Base-by-base conservation (phyloP, 1,140 invertebrate species). In the Zaprionus capensis region DNA sequence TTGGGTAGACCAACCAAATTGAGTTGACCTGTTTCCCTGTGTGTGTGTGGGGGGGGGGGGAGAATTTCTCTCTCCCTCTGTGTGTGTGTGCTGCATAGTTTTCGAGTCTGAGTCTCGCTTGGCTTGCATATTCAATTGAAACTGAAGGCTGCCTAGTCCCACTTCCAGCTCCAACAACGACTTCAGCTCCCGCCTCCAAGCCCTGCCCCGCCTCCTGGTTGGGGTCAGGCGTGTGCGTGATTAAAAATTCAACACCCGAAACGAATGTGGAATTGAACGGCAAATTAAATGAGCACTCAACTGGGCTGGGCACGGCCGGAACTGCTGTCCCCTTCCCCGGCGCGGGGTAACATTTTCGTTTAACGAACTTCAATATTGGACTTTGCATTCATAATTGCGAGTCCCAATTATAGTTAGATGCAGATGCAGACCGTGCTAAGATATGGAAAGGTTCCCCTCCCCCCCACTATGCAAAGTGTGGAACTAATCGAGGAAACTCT, bases 241-340 rank as follows among this genome's bases (percentile, higher is more conserved):
- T 90, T 90, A 90, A 90, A 90, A 90, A 90, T 90, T 90, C 85
- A 90, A 90, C 80, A 85, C 81, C 81, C 85, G 73, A 90, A 90
- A 90, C 85, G 85, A 90, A 85, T 90, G 72, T 76, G 70, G 85
- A 90, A 90, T 90, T 90, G 85, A 90, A 90, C 81, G 76, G 72
- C 70, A 84, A 88, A 88, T 84, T 88, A 81, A 88, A 83, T 77
- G 78, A 84, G 78, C 61, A 69, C 46, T 69, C 66, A 74, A 74
- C 56, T 57, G 73, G 62, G 41, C 24, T 53, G 65, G 36, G 66
- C 26, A 17, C 4, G n/a, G 28, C 6, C 15, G 28, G 11, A 55
- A 57, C 53, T 20, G 57, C 51, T 71, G 44, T 11, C 28, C 31
- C 20, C 14, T 70, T 31, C 20, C 22, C 20, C n/a, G 17, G 20